These are phyloP conservation scores for Cromileptes altivelis DNA, from an alignment of 2,113 vertebrate species.

Conservation along the genomic window DNA sequence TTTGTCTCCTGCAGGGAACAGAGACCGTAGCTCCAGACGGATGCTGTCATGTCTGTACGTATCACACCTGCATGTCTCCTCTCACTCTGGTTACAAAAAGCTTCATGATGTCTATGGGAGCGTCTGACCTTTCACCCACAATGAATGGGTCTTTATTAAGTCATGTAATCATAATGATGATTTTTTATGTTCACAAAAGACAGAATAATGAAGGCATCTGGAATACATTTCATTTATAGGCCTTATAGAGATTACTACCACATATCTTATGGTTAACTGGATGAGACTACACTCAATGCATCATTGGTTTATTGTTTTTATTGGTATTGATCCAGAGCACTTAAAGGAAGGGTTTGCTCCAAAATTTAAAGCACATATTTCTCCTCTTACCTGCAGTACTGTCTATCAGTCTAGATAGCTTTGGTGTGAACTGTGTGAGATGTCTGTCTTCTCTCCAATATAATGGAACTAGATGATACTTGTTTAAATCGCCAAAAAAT, in stretches of 20 bases:
- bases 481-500: too few species aligned
- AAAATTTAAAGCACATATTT: too few species aligned
- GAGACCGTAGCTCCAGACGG: slow-evolving; percentile 60
- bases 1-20: slow-evolving; percentile 70
- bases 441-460: too few species aligned
- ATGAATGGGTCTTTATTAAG: background rate
- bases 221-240: too few species aligned
- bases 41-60: slow-evolving; percentile 78
- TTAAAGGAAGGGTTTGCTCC: too few species aligned
- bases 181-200: background rate
- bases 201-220: background rate
- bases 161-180: background rate
- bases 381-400: too few species aligned
- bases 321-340: too few species aligned
- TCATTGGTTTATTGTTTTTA: background rate
- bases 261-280: background rate
- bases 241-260: background rate
- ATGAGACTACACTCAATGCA: background rate
- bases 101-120: background rate
- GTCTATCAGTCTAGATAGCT: too few species aligned
- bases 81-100: background rate
- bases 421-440: too few species aligned
- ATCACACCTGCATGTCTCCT: background rate
- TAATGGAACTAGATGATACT: too few species aligned
- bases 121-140: background rate